Base-by-base conservation (phyloP, 2,797 vertebrate species). In the Phaenicophaeus curvirostris region DNA sequence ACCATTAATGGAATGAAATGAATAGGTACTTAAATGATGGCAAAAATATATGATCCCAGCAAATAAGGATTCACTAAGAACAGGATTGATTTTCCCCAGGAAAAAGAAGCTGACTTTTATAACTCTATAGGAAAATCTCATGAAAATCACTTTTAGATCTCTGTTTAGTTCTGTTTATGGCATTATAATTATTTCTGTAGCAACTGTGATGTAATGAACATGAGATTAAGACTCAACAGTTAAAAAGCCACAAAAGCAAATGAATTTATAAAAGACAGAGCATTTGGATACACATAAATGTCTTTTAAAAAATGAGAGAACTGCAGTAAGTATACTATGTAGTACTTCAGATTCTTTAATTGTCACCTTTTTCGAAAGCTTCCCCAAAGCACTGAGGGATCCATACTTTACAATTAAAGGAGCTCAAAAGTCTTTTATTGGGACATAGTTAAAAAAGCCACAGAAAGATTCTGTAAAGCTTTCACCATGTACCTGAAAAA, bases 101-200 rank as follows among this genome's bases (percentile, higher is more conserved):
- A 79, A 90, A 79, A 90, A 87, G 48, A 42, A 87, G 27, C 33
- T 63, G 39, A 74, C 51, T 90, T 88, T n/a, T 2, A 81, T 80
- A 80, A 83, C 37, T 63, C 57, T 50, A 27, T 6, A 87, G 46
- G 93, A 75, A 91, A 88, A 89, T 86, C 35, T 54, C 87, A 72
- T 19, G 19, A 68, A 93, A 69, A 21, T 73, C n/a, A 63, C 44
- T 86, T 76, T 50, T 53, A 82, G 31, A 73, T 79, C 75, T 87
- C 42, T 94, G 35, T 92, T 95, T 88, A 82, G 59, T 76, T 8
- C 57, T 72, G 30, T 50, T 96, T 76, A 92, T 63, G 44, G 67
- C 61, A 82, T 75, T 72, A n/a, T 59, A 92, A 79, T 93, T 66
- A 92, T 80, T 90, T 79, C 90, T 80, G 89, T 87, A 92, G 67